phyloP scores from a whole-genome alignment of 2,797 vertebrate genomes.

The Corythornis leucogaster region DNA sequence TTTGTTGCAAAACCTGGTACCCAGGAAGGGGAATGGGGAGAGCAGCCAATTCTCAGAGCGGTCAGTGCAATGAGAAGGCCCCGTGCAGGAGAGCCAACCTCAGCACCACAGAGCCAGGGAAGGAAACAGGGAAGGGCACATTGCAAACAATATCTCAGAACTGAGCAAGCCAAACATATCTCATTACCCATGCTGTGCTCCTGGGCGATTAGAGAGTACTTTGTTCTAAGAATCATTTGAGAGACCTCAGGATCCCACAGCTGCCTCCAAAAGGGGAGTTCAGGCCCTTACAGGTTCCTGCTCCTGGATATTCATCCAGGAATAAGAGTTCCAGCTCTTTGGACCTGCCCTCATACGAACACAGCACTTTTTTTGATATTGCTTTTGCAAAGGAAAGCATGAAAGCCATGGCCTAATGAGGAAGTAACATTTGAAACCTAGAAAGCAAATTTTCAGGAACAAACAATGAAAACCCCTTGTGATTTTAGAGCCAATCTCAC shows the following conservation, averaged over 20 bases:
- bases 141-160: not conserved
- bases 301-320: not conserved
- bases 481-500: not conserved
- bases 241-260: not conserved
- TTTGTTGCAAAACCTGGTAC: not conserved
- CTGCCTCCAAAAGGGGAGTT: not conserved
- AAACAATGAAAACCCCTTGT: not conserved
- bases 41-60: not conserved
- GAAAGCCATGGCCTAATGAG: not conserved
- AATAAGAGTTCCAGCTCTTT: fast-evolving
- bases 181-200: not conserved
- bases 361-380: not conserved
- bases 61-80: not conserved
- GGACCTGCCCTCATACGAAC: not conserved
- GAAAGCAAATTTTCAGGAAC: not conserved
- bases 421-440: not conserved
- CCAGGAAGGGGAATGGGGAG: not conserved
- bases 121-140: not conserved
- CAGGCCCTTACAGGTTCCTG: not conserved
- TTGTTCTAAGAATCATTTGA: not conserved
- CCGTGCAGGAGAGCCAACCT: not conserved
- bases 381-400: not conserved
- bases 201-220: not conserved
- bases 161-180: not conserved
- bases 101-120: not conserved